A percentile compares a stretch with the other conserved stretches of the same genome.
Conservation (phyloP, 2,888 invertebrate genomes). For the Tricholauxania praeusta region DNA sequence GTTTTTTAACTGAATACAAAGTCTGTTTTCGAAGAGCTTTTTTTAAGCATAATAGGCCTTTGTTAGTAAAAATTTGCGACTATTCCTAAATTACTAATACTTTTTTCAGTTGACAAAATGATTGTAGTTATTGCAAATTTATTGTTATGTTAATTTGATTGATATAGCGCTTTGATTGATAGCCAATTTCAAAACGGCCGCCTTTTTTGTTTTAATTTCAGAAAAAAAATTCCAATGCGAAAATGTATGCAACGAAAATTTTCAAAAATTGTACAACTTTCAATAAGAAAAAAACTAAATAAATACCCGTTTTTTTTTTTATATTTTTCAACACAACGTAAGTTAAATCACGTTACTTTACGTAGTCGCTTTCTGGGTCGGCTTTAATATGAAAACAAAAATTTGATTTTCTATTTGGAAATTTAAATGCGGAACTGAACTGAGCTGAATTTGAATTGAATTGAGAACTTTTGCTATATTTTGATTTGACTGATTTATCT, state of each 20-base stretch:
- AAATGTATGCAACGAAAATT: neutral
- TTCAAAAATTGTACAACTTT: neutral
- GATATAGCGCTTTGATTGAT: neutral
- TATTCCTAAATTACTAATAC: neutral
- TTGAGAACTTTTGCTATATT: conserved; percentile 19
- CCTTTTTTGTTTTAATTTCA: no score
- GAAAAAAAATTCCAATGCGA: neutral
- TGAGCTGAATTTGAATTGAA: conserved; percentile 12
- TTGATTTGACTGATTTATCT: conserved; percentile 36
- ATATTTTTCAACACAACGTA: no score
- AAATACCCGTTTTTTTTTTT: no score
- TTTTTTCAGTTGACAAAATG: neutral
- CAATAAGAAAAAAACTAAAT: no score
- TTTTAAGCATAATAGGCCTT: neutral
- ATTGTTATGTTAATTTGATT: neutral
- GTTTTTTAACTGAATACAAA: neutral
- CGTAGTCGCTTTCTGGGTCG: conserved; percentile 18
- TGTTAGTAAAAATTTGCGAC: neutral
- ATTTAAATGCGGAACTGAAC: conserved; percentile 24
- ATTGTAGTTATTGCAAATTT: conserved; percentile 5
- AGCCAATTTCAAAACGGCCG: neutral
- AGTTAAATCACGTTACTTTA: conserved; percentile 21
- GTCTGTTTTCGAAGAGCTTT: neutral
- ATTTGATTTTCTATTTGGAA: conserved; percentile 39
- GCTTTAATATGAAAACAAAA: conserved; percentile 35